Conservation (phyloP, 2,113 vertebrate species). For the Dipodomys merriami region DNA sequence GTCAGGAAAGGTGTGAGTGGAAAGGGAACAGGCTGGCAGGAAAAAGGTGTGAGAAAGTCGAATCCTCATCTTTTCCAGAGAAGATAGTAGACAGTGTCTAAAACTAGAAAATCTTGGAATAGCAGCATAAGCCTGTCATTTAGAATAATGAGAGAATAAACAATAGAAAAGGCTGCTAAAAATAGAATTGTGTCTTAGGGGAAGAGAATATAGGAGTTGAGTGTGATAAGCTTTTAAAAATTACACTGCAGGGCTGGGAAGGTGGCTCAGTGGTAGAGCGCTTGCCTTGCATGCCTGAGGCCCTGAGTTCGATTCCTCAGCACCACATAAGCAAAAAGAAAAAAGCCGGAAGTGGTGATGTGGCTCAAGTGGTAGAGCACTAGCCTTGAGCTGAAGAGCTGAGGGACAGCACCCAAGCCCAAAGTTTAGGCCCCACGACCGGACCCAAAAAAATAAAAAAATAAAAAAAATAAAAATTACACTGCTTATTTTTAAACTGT, state of each 20-base stretch:
- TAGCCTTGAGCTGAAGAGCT: no score
- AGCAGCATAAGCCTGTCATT: neutral
- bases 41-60: neutral
- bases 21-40: neutral
- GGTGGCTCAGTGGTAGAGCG: no score
- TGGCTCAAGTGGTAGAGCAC: no score
- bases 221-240: neutral
- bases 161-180: slow-evolving; percentile 27
- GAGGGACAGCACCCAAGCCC: no score
- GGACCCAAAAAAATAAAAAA: no score
- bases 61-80: neutral
- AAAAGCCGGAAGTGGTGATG: no score
- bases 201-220: neutral
- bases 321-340: no score
- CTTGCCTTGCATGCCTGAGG: no score
- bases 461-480: neutral
- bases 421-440: no score
- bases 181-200: neutral
- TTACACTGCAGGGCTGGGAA: neutral
- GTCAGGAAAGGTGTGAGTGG: neutral
- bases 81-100: neutral
- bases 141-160: neutral
- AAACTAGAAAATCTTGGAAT: slow-evolving; percentile 44
- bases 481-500: slow-evolving; percentile 41
- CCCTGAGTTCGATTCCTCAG: no score